Base-by-base conservation (phyloP, 2,113 vertebrate genomes). In the Heterotilapia buettikoferi region DNA sequence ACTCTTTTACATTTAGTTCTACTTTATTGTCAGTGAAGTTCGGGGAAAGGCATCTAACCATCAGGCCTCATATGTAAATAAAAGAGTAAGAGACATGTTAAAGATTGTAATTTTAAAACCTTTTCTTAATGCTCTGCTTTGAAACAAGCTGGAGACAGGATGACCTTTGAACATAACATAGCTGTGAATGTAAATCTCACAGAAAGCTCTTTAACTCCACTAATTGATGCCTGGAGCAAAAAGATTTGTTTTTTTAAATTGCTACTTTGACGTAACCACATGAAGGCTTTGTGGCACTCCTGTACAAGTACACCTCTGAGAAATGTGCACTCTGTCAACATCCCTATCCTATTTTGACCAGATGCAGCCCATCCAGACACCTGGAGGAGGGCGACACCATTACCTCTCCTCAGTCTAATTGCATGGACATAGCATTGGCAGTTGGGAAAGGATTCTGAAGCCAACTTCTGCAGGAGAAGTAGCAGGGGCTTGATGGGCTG, bases 221-320 rank as follows among this genome's bases (percentile, higher is more conserved):
- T 95, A 95, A 95, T 94, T 95, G 90, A 94, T 90, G 88, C 92
- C 92, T 84, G 78, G 68, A 88, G 90, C 88, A 83, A 86, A 88
- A 85, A 63, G 3, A 29, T 56, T 63, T 33, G 1, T 16, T 61
- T 29, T 59, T 59, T 59, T 18, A 0, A 63, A 63, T 36, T 63
- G 79, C 85, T 85, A 86, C 84, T 93, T 88, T 93, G 91, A 92
- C 93, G 0, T 21, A 21, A 52, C 29, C 38, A 36, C n/a, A 19
- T 36, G 71, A 61, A 36, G 19, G 56, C 19, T 78, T 66, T 7
- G 50, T 80, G 86, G 80, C 86, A 83, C 85, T 90, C 78, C 82
- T 92, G 82, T 84, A 87, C 18, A 19, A 61, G 73, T 76, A 90
- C 86, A 87, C 89, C 90, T 94, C 85, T 80, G 81, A 86, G 85